phyloP scores from a whole-genome alignment of 2,113 vertebrate genomes.

The Mola mola region DNA sequence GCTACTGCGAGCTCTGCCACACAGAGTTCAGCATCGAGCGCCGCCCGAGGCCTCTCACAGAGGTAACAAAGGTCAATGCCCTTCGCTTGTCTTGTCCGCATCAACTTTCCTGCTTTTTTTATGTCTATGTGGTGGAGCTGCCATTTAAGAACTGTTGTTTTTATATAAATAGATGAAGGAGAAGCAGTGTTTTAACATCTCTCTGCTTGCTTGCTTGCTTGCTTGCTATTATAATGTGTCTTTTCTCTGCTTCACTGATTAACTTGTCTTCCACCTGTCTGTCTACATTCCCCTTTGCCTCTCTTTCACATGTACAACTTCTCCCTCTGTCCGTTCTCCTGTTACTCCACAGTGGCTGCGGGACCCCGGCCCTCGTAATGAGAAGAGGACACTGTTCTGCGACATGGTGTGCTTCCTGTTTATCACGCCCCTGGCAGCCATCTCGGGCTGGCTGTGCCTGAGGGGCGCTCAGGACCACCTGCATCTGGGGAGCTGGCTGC shows the following conservation, averaged over 20 bases:
- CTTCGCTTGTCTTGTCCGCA: conserved; percentile 47
- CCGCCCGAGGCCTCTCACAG: conserved; percentile 89
- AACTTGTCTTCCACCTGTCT: too few species aligned
- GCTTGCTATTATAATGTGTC: too few species aligned
- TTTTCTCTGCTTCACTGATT: too few species aligned
- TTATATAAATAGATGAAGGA: too few species aligned
- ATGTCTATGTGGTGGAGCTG: neutral
- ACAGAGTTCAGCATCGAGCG: conserved; percentile 94
- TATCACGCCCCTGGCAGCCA: conserved; percentile 92
- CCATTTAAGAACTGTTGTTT: too few species aligned
- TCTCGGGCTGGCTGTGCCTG: conserved; percentile 96
- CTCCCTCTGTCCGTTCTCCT: neutral
- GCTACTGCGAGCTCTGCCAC: conserved; percentile 98
- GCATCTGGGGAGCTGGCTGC: conserved; percentile 92
- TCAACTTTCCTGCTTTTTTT: conserved; percentile 11
- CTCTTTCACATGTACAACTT: neutral
- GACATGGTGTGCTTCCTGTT: conserved; percentile 98
- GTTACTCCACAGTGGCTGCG: conserved; percentile 88
- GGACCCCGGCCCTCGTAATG: conserved; percentile 90
- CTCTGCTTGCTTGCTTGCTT: too few species aligned
- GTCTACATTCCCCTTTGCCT: too few species aligned
- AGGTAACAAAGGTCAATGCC: conserved; percentile 84
- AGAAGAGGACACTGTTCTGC: conserved; percentile 94
- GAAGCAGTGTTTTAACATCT: too few species aligned
- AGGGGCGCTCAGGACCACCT: conserved; percentile 93